phyloP scores from a whole-genome alignment of 2,888 invertebrate species.

The Nebria brevicollis region DNA sequence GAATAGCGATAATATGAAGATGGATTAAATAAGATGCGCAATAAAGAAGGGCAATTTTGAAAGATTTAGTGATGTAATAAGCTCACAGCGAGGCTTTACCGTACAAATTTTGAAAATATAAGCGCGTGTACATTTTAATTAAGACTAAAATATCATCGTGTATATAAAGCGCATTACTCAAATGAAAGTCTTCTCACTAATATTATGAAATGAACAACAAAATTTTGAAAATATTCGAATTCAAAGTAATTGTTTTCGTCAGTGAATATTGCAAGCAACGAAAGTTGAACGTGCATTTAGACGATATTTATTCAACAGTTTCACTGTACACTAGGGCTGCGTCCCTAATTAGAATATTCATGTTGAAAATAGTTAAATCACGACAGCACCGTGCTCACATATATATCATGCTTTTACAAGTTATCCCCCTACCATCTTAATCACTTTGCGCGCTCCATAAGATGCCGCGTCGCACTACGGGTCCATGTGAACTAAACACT shows the following conservation, averaged over 20 bases:
- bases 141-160: slow-evolving; percentile 36
- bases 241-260: not conserved
- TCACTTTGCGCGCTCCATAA: slow-evolving; percentile 13
- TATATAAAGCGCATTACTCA: slow-evolving; percentile 19
- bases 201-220: too few relatives aligned
- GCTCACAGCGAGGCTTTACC: slow-evolving; percentile 26
- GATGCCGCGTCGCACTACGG: not conserved
- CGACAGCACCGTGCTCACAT: slow-evolving; percentile 16
- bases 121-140: slow-evolving; percentile 43
- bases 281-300: not conserved
- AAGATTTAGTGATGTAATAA: slow-evolving; percentile 45
- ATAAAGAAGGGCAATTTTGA: slow-evolving; percentile 41
- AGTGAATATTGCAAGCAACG: too few relatives aligned
- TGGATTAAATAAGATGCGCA: slow-evolving; percentile 20
- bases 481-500: not conserved
- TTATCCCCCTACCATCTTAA: slow-evolving; percentile 36
- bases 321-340: not conserved
- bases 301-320: slow-evolving; percentile 30
- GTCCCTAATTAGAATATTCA: slow-evolving; percentile 39
- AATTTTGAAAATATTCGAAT: not conserved
- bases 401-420: slow-evolving; percentile 35
- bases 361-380: slow-evolving; percentile 41
- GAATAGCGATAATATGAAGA: not conserved
- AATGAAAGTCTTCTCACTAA: too few relatives aligned
- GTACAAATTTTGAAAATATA: slow-evolving; percentile 39